Evolutionary conservation across 2,888 invertebrate species (phyloP).

Genomic region (Dinocampus coccinellae): DNA sequence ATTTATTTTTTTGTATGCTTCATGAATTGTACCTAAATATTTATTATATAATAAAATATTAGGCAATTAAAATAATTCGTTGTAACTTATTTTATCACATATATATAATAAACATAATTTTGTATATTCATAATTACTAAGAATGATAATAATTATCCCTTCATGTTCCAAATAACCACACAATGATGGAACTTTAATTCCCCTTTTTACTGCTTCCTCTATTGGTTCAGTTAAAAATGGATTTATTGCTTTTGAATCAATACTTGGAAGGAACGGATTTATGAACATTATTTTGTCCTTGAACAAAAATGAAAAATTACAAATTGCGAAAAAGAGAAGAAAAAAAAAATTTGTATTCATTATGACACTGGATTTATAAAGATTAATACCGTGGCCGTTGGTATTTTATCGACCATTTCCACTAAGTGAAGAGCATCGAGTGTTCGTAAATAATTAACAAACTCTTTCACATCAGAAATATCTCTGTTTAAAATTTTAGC

Average conservation of each 20-base stretch:
- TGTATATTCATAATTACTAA: constrained; percentile 1
- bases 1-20: background rate
- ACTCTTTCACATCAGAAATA: constrained; percentile 48
- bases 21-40: background rate
- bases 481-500: constrained; percentile 49
- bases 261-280: constrained; percentile 11
- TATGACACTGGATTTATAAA: constrained; percentile 12
- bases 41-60: background rate
- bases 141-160: constrained; percentile 2
- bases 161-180: constrained; percentile 17
- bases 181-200: constrained; percentile 25
- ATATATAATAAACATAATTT: background rate
- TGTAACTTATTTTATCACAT: background rate
- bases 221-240: constrained; percentile 12
- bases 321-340: too few species aligned
- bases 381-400: constrained; percentile 45
- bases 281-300: constrained; percentile 15
- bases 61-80: background rate
- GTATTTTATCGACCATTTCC: constrained; percentile 37
- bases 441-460: constrained; percentile 53
- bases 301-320: background rate
- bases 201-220: constrained; percentile 9
- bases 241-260: constrained; percentile 6
- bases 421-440: constrained; percentile 50
- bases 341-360: too few species aligned